Evolutionary conservation across 1,140 invertebrate species (phyloP), one percentile per base, ranked within the genome.

Genomic region (Hirudo medicinalis): DNA sequence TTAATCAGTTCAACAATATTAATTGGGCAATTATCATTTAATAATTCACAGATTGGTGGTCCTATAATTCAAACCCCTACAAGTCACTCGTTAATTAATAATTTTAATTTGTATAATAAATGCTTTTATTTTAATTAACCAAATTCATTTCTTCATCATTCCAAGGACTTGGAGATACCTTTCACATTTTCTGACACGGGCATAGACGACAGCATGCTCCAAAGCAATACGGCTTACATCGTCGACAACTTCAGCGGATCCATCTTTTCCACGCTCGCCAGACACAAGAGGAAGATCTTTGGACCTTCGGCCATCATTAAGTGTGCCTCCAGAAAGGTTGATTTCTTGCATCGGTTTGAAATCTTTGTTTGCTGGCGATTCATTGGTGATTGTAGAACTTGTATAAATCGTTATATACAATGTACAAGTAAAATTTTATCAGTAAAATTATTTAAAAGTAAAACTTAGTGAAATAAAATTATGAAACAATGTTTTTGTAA

Each of bases 161-260:
- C 22, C 20, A 25, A 70, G 69, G n/a, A 49, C 36, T 63, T 71
- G 19, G 54, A n/a, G 20, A 54, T 25, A 3, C 27, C 29, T 5
- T 70, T 76, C 15, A 25, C 74, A 8, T 69, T 72, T 19, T 80
- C 80, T 0, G 77, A 78, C 20, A 78, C 76, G 40, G 80, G 80
- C 15, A 72, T 76, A 57, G 79, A 81, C 13, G 75, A 72, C 73
- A 75, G 79, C 20, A 32, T 63, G 29, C 57, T 70, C 0, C 54
- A 79, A 53, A 80, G 74, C 80, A 86, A 86, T 73, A 89, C 87
- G 55, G 86, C 88, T 75, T 91, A 88, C 81, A 83, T 91, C 74
- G 75, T 90, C 66, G 85, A 87, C 67, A 84, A 86, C 74, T 90
- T 90, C 76, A 86, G 88, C 75, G 87, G 87, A 49, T 81, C 85